Percentiles rank a stretch among this genome's conserved stretches.
Evolutionary conservation across 2,888 invertebrate species (phyloP).

Genomic region (Agelastica alni): DNA sequence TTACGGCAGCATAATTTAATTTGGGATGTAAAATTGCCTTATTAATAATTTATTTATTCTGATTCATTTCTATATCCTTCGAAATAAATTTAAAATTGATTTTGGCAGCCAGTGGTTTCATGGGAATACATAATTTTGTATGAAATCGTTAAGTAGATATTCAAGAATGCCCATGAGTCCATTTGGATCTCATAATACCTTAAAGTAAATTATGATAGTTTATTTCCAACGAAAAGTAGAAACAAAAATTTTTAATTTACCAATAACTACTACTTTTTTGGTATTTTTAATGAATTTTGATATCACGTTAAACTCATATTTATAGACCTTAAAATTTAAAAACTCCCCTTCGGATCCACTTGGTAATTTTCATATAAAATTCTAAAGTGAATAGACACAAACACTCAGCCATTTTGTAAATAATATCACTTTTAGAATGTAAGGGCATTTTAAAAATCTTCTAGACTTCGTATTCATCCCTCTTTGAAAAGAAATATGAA

Average conservation of each 20-base stretch:
- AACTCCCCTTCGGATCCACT: no score
- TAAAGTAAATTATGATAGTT: no score
- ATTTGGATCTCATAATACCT: no score
- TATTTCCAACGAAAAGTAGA: no score
- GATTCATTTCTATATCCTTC: conserved; percentile 29
- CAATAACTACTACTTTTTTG: no score
- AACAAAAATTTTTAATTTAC: no score
- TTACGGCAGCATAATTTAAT: conserved; percentile 25
- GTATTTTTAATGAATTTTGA: no score
- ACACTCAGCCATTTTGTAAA: conserved; percentile 41
- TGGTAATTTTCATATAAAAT: conserved; percentile 35
- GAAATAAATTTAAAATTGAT: conserved; percentile 29
- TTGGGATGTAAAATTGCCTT: conserved; percentile 26
- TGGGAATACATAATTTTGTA: conserved; percentile 24
- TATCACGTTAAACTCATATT: no score
- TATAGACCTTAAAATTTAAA: no score
- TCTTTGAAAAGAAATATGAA: conserved; percentile 40
- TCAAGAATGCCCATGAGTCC: no score
- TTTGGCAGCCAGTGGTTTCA: conserved; percentile 27
- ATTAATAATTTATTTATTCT: conserved; percentile 32
- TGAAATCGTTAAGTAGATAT: conserved; percentile 19
- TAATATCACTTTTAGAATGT: conserved; percentile 42
- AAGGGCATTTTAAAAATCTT: conserved; percentile 42
- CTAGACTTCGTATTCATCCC: conserved; percentile 42
- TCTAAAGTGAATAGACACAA: conserved; percentile 33